Conservation (phyloP, 2,888 invertebrate genomes). For the Tiphia femorata region DNA sequence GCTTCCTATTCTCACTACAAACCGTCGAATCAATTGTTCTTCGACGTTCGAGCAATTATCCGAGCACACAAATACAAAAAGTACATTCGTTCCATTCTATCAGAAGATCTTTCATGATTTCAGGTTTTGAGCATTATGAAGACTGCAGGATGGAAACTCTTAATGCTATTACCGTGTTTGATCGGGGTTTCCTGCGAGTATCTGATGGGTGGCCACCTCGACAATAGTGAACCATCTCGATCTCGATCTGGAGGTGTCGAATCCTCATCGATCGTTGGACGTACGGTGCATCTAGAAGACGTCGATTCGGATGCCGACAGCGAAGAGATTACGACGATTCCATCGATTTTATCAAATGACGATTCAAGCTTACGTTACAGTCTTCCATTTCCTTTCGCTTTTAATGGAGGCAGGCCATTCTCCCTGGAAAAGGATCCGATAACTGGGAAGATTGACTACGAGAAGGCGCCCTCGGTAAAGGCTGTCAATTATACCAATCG, state of each 20-base stretch:
- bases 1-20: too few relatives aligned
- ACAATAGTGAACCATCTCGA: slow-evolving; percentile 46
- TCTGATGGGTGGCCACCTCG: slow-evolving; percentile 60
- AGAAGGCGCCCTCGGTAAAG: slow-evolving; percentile 62
- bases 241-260: slow-evolving; percentile 20
- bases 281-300: slow-evolving; percentile 47
- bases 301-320: slow-evolving; percentile 56
- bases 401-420: slow-evolving; percentile 80
- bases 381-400: slow-evolving; percentile 65
- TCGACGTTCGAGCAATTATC: too few relatives aligned
- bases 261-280: slow-evolving; percentile 31
- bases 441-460: slow-evolving; percentile 77
- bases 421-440: slow-evolving; percentile 78
- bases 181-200: slow-evolving; percentile 40
- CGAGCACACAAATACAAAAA: too few relatives aligned
- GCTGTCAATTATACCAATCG: slow-evolving; percentile 57
- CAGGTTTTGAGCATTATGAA: too few relatives aligned
- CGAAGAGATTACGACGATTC: slow-evolving; percentile 52
- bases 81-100: too few relatives aligned
- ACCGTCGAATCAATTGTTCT: too few relatives aligned
- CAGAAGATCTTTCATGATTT: too few relatives aligned
- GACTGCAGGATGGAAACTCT: too few relatives aligned
- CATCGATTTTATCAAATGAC: slow-evolving; percentile 29
- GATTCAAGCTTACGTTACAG: slow-evolving; percentile 55
- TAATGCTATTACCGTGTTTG: too few relatives aligned